Conservation (phyloP, 2,113 vertebrate genomes). For the Ancistrus triradiatus region DNA sequence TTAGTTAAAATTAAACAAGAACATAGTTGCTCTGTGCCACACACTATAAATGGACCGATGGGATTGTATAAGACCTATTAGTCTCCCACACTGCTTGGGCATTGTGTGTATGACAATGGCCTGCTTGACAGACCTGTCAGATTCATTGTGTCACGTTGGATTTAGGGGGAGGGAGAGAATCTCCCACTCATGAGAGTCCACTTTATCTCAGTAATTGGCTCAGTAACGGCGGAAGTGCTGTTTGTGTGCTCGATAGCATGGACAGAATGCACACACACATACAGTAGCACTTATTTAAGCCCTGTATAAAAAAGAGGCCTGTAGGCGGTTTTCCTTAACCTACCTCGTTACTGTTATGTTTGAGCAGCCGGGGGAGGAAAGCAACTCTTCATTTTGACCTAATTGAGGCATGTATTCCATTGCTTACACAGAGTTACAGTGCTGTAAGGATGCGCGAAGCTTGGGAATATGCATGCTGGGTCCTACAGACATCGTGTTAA, state of each 20-base stretch:
- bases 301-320: slow-evolving; percentile 47
- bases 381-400: slow-evolving; percentile 74
- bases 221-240: slow-evolving; percentile 34
- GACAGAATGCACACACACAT: slow-evolving; percentile 35
- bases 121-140: slow-evolving; percentile 43
- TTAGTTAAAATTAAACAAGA: slow-evolving; percentile 18
- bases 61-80: slow-evolving; percentile 44
- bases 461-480: slow-evolving; percentile 19
- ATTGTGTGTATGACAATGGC: slow-evolving; percentile 36
- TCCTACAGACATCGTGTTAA: background rate
- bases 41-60: slow-evolving; percentile 27
- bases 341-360: slow-evolving; percentile 68
- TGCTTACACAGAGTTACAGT: slow-evolving; percentile 65
- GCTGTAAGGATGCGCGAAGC: slow-evolving; percentile 55
- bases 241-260: slow-evolving; percentile 48
- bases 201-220: slow-evolving; percentile 47
- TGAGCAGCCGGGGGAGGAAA: slow-evolving; percentile 57
- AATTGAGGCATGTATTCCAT: slow-evolving; percentile 71
- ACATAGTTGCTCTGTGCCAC: slow-evolving; percentile 18
- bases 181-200: slow-evolving; percentile 45
- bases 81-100: slow-evolving; percentile 32
- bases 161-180: slow-evolving; percentile 22
- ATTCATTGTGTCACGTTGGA: slow-evolving; percentile 39
- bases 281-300: slow-evolving; percentile 37
- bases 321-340: slow-evolving; percentile 62